Conservation (phyloP, 2,113 vertebrate genomes). For the Cheilinus undulatus region DNA sequence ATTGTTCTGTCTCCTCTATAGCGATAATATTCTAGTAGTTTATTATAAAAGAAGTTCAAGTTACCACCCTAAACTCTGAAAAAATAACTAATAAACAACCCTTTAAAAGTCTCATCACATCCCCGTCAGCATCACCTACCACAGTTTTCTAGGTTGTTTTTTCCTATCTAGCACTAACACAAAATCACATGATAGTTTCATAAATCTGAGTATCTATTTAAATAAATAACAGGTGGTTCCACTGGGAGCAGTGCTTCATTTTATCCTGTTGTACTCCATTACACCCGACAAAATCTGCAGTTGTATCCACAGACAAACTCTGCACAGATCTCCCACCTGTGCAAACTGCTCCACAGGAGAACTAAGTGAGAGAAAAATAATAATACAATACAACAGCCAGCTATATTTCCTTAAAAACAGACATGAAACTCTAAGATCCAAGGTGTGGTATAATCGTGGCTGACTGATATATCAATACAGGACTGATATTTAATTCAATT, state of each 20-base stretch:
- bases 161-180: background rate
- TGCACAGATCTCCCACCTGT: background rate
- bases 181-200: background rate
- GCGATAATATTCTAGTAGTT: no score
- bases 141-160: background rate
- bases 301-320: background rate
- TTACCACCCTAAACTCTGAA: no score
- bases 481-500: no score
- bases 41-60: no score
- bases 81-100: background rate
- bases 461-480: background rate
- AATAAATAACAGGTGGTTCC: background rate
- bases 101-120: background rate
- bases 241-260: background rate
- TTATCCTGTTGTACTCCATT: background rate
- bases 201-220: background rate
- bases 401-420: background rate
- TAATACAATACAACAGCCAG: background rate
- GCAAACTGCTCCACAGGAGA: background rate
- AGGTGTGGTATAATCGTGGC: no score
- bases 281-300: background rate
- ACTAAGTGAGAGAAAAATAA: background rate
- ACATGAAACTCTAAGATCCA: background rate
- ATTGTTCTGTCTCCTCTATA: no score
- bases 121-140: background rate